Conservation (phyloP, 2,113 vertebrate species). For the Lynx canadensis region DNA sequence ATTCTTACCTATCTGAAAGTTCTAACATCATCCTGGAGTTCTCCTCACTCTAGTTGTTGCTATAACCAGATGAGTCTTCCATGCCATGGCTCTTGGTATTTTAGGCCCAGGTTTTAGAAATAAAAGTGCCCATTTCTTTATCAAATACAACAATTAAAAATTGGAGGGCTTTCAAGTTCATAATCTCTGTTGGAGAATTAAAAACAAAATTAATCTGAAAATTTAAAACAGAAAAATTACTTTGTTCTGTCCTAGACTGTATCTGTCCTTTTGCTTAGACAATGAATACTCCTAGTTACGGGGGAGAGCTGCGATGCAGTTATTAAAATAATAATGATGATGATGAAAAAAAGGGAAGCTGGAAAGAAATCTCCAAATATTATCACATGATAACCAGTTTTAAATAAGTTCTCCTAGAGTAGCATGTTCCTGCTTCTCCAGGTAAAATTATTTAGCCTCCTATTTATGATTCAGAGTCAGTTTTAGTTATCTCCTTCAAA, state of each 20-base stretch:
- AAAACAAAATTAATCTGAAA: constrained; percentile 39
- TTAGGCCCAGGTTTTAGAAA: neutral
- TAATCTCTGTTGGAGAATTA: neutral
- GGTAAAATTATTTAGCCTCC: neutral
- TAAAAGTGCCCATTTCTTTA: neutral
- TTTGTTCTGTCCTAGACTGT: neutral
- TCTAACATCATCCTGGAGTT: neutral
- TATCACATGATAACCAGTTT: neutral
- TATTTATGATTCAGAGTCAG: neutral
- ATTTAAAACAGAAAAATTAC: constrained; percentile 11
- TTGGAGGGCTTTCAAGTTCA: neutral
- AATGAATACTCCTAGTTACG: neutral
- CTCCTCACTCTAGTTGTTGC: neutral
- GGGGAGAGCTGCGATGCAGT: neutral
- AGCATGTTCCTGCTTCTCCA: neutral
- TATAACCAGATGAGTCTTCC: neutral
- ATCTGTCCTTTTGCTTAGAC: neutral
- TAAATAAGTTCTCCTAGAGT: neutral
- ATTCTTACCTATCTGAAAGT: neutral
- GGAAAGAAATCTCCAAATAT: neutral
- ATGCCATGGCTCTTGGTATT: neutral
- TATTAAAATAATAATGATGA: neutral
- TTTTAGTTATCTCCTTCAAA: neutral
- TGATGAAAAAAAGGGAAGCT: neutral
- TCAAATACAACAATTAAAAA: neutral